Evolutionary conservation across 2,888 invertebrate genomes (phyloP), one percentile per base, ranked within the genome.

Genomic region (Nemotelus pantherinus): DNA sequence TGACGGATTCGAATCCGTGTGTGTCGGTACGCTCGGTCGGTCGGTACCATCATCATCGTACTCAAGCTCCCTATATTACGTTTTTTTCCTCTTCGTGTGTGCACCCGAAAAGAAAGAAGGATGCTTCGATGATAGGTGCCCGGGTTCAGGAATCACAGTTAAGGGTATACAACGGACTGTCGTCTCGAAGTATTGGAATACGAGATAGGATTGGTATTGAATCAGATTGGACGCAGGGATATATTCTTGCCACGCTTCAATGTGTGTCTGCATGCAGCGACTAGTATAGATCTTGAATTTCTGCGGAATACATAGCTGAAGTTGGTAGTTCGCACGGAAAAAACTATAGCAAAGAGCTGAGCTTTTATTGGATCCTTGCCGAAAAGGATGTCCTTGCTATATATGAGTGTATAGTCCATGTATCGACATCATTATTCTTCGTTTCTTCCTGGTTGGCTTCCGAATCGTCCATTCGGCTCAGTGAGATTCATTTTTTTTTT

Each of bases 361-460:
- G 60, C 74, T 74, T 74, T 74, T 74, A 74, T 74, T 74, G 74
- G 74, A 60, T 74, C 60, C 74, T 74, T 74, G 74, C 53, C 43
- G 70, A 55, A 25, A 50, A 25, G 25, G 25, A 25, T 25, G 25
- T 53, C 41, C 43, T 41, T 9, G 5, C 70, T 25, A 70, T 70
- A 70, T 55, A 70, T 55, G 70, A 43, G 7, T 3, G 57, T 57
- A 43, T 39, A 43, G 7, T 55, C 50, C 55, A 43, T 70, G 55
- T 55, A 43, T 70, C 50, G 68, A 68, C 68, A 53, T 47, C 68
- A 68, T 68, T 68, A 68, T 68, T 68, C 55, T 55, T 70, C 55
- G 41, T n/a, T 39, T 53, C 50, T 41, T 4, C 55, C 4, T 55
- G 50, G 43, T 70, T 41, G 43, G 43, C 41, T 70, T 70, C 70